A percentile compares a stretch with the other conserved stretches of the same genome.
Conservation (phyloP, 2,113 vertebrate species). For the Willisornis vidua region DNA sequence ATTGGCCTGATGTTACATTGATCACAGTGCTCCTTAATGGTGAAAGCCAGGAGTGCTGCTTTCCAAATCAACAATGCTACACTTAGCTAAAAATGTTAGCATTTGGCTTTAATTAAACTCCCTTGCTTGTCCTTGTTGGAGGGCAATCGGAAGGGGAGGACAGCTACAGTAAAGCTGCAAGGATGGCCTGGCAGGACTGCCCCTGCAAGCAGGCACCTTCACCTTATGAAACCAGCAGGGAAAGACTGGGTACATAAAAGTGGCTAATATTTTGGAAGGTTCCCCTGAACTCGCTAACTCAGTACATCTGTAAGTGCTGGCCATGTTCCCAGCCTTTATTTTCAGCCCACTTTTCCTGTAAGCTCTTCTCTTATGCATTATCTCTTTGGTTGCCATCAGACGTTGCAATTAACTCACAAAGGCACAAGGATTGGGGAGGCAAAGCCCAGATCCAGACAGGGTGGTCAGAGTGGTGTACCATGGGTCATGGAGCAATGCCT, state of each 20-base stretch:
- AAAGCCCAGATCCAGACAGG: rapidly evolving
- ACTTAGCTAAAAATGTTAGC: constrained; percentile 25
- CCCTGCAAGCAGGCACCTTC: background rate
- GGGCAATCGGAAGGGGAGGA: background rate
- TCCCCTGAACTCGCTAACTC: background rate
- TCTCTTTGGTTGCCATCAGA: background rate
- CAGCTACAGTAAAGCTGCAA: background rate
- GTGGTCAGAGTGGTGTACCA: background rate
- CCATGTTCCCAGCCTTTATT: constrained; percentile 19
- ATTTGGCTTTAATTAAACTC: constrained; percentile 31
- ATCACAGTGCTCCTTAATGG: background rate
- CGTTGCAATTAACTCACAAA: background rate
- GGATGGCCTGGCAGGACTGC: background rate
- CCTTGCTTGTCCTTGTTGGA: background rate
- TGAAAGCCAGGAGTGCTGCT: background rate
- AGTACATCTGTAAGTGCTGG: constrained; percentile 25
- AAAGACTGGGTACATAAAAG: background rate
- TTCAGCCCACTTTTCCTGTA: constrained; percentile 4
- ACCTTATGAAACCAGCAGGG: background rate
- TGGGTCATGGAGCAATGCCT: background rate
- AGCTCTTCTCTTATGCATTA: background rate
- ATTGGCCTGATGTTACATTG: constrained; percentile 25
- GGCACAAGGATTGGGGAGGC: background rate
- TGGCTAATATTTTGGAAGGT: background rate
- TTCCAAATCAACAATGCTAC: constrained; percentile 44